A percentile compares a stretch with the other conserved stretches of the same genome.
Evolutionary conservation across 2,888 invertebrate genomes (phyloP).

Genomic region (Standfussiana lucernea): DNA sequence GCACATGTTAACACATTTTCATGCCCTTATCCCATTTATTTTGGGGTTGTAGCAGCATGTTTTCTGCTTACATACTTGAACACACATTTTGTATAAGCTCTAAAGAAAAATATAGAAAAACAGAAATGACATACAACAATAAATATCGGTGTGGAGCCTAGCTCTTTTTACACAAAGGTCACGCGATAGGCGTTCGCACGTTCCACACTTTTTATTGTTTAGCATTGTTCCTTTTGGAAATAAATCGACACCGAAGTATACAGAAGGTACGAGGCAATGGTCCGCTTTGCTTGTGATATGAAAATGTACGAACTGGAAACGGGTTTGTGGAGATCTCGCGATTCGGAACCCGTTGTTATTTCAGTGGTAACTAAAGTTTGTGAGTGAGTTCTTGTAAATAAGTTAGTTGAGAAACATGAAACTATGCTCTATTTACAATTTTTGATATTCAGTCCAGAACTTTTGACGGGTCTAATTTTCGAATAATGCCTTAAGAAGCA

Average conservation of each 20-base stretch:
- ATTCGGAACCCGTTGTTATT: slow-evolving; percentile 3
- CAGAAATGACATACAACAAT: slow-evolving; percentile 56
- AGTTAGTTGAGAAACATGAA: not conserved
- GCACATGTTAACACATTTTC: not conserved
- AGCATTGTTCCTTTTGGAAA: slow-evolving; percentile 71
- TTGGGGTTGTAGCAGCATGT: not conserved
- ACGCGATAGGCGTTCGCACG: slow-evolving; percentile 69
- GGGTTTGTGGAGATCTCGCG: not conserved
- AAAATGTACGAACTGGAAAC: not conserved
- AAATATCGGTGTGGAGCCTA: slow-evolving; percentile 53
- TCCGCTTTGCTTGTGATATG: slow-evolving; percentile 46
- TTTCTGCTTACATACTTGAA: not conserved
- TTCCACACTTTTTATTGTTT: slow-evolving; percentile 71
- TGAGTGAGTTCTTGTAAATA: not conserved
- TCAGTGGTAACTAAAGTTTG: not conserved
- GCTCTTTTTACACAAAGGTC: slow-evolving; percentile 66
- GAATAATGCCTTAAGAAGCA: not conserved
- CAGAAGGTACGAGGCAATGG: slow-evolving; percentile 16
- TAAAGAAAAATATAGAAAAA: slow-evolving; percentile 29
- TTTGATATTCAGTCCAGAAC: not conserved
- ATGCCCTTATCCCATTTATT: not conserved
- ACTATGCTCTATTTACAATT: not conserved
- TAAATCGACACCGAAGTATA: slow-evolving; percentile 64
- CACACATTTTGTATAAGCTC: not conserved
- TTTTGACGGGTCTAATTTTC: not conserved